These are phyloP conservation scores for Lomographa bimaculata DNA, from an alignment of 2,888 invertebrate species.

Conservation along the genomic window DNA sequence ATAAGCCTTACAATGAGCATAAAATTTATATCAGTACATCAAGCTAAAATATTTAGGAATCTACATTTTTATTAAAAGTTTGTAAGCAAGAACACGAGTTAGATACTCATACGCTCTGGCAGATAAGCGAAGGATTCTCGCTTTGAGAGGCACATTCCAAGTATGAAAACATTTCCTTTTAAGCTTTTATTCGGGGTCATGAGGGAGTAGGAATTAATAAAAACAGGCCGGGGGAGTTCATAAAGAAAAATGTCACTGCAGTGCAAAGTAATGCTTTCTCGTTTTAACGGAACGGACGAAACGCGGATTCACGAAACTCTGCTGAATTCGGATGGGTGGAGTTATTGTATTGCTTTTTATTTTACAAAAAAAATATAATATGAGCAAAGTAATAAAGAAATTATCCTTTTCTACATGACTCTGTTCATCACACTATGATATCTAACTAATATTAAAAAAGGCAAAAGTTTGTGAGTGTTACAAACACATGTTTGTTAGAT, in stretches of 20 bases:
- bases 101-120: slow-evolving; percentile 23
- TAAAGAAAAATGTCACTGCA: slow-evolving; percentile 77
- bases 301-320: slow-evolving; percentile 35
- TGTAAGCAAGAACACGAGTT: slow-evolving; percentile 16
- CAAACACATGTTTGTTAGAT: too few relatives aligned
- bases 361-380: too few relatives aligned
- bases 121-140: slow-evolving; percentile 30
- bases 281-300: slow-evolving; percentile 41
- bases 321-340: slow-evolving; percentile 19
- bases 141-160: slow-evolving; percentile 32
- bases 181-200: slow-evolving; percentile 54
- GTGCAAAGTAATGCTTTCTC: slow-evolving; percentile 65
- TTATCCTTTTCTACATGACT: too few relatives aligned
- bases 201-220: slow-evolving; percentile 66
- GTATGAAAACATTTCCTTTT: slow-evolving; percentile 54
- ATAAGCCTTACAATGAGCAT: too few relatives aligned
- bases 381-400: too few relatives aligned
- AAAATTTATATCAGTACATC: too few relatives aligned
- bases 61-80: slow-evolving; percentile 6
- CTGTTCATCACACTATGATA: too few relatives aligned
- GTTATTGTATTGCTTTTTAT: neutral
- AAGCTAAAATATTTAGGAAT: slow-evolving; percentile 6
- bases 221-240: slow-evolving; percentile 64
- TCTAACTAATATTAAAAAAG: too few relatives aligned
- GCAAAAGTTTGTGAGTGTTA: too few relatives aligned